phyloP scores from a whole-genome alignment of 2,113 vertebrate species.

The Prochilodus magdalenae region DNA sequence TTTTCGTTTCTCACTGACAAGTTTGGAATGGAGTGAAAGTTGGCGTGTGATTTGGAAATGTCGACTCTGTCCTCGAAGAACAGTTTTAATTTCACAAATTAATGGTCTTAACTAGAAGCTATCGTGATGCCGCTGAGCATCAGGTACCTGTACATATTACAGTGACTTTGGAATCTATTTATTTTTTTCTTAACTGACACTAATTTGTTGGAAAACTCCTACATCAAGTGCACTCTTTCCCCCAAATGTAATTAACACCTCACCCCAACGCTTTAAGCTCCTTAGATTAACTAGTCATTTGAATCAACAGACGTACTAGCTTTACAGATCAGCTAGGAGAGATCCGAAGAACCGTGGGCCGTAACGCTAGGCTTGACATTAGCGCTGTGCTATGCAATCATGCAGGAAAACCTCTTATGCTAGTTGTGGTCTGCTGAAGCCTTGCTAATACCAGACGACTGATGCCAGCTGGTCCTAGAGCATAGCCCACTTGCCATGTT shows the following conservation, averaged over 20 bases:
- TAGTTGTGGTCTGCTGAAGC: neutral
- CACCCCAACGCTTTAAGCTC: neutral
- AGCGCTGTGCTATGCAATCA: neutral
- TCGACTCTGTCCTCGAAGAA: neutral
- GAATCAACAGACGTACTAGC: neutral
- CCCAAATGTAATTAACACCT: neutral
- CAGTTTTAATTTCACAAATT: constrained; percentile 1
- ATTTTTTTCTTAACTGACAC: constrained; percentile 42
- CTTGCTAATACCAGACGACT: neutral
- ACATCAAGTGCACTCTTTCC: neutral
- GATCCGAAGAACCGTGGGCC: neutral
- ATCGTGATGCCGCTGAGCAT: constrained; percentile 37
- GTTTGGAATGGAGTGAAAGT: constrained; percentile 35
- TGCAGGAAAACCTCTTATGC: neutral
- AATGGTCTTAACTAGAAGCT: constrained; percentile 34
- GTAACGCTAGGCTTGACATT: neutral
- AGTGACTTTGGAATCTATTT: constrained; percentile 43
- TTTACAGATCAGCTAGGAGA: neutral
- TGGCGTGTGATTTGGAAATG: neutral
- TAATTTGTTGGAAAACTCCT: neutral
- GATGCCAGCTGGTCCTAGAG: neutral
- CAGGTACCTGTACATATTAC: constrained; percentile 48
- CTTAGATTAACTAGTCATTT: neutral
- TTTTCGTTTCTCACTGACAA: constrained; percentile 3
- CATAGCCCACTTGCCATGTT: constrained; percentile 19